Evolutionary conservation across 2,888 invertebrate species (phyloP).

Genomic region (Gnatocerus cornutus): DNA sequence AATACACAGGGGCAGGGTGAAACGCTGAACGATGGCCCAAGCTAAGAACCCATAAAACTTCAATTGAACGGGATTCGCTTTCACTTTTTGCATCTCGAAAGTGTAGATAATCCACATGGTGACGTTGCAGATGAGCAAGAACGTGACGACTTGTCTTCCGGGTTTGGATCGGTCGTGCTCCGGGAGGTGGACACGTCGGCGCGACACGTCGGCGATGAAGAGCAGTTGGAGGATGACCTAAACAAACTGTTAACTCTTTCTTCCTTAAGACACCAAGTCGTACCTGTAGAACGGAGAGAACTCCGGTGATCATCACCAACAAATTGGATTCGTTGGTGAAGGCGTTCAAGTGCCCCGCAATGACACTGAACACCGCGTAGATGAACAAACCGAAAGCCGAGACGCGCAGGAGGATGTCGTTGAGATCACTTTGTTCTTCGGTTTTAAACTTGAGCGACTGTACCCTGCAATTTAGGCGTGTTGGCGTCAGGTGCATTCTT

Average conservation of each 20-base stretch:
- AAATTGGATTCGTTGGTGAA: constrained; percentile 90
- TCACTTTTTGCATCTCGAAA: constrained; percentile 94
- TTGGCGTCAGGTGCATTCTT: constrained; percentile 65
- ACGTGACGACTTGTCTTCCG: constrained; percentile 95
- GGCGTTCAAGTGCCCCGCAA: constrained; percentile 90
- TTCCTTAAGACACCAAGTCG: too few species aligned
- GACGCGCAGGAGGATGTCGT: constrained; percentile 92
- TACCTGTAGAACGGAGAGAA: constrained; percentile 89
- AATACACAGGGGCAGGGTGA: constrained; percentile 94
- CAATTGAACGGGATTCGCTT: constrained; percentile 93
- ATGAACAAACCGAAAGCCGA: constrained; percentile 95
- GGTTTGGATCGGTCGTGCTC: constrained; percentile 96
- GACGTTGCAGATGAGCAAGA: constrained; percentile 94
- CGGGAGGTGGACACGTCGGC: constrained; percentile 91
- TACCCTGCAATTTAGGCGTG: constrained; percentile 77
- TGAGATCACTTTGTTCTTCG: constrained; percentile 91
- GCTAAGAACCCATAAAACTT: constrained; percentile 94
- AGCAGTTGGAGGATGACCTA: constrained; percentile 93
- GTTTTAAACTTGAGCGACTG: constrained; percentile 93
- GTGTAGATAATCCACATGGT: constrained; percentile 98
- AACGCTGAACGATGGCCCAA: constrained; percentile 94
- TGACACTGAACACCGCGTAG: constrained; percentile 94
- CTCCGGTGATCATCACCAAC: constrained; percentile 91
- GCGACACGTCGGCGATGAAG: constrained; percentile 94
- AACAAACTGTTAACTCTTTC: too few species aligned